These are phyloP conservation scores for Pogonus chalceus DNA, from an alignment of 1,140 invertebrate genomes.

Conservation along the genomic window DNA sequence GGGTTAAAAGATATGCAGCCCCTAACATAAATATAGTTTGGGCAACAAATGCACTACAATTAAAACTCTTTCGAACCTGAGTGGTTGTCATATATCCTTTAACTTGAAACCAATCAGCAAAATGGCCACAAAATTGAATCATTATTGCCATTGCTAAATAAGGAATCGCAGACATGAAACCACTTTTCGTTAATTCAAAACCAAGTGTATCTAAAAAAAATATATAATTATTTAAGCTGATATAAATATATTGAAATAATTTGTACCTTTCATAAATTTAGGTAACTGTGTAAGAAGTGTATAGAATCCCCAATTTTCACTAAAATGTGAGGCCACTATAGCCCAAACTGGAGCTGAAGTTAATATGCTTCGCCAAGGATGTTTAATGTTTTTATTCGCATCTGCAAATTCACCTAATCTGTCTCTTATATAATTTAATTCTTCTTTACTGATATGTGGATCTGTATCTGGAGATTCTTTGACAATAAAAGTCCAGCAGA, in stretches of 20 bases:
- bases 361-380: conserved; percentile 74
- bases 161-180: conserved; percentile 72
- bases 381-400: conserved; percentile 37
- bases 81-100: conserved; percentile 58
- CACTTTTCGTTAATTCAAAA: conserved; percentile 63
- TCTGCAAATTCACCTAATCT: conserved; percentile 27
- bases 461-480: conserved; percentile 69
- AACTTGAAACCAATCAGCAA: conserved; percentile 66
- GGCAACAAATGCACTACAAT: conserved; percentile 65
- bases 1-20: conserved; percentile 56
- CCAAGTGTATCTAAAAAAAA: conserved; percentile 53
- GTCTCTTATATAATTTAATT: conserved; percentile 65
- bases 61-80: conserved; percentile 62
- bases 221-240: background rate
- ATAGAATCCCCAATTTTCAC: conserved; percentile 95
- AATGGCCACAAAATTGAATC: conserved; percentile 63
- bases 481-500: conserved; percentile 58
- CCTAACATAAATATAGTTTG: conserved; percentile 78
- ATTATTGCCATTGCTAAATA: conserved; percentile 78
- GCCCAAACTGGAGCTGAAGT: conserved; percentile 82
- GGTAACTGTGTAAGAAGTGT: conserved; percentile 83
- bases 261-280: conserved; percentile 75
- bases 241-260: background rate
- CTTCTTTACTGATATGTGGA: conserved; percentile 57
- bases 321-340: conserved; percentile 81